Evolutionary conservation across 1,140 invertebrate genomes (phyloP).

Genomic region (Diorhabda sublineata): DNA sequence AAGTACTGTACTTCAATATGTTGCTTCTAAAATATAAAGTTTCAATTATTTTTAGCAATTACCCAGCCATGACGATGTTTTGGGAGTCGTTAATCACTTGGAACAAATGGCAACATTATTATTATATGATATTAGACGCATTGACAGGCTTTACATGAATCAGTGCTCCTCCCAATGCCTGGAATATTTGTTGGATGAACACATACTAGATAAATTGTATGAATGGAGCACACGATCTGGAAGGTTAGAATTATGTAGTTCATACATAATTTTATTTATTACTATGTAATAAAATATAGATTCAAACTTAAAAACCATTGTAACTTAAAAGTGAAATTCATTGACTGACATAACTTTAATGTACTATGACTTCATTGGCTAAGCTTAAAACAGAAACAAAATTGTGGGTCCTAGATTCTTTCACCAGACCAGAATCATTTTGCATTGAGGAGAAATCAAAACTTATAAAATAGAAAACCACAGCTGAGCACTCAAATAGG

Average conservation of each 20-base stretch:
- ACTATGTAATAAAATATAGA: too few species aligned
- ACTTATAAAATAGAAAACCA: too few species aligned
- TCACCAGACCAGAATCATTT: too few species aligned
- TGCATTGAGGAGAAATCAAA: too few species aligned
- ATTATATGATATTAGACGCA: slow-evolving; percentile 68
- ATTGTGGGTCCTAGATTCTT: too few species aligned
- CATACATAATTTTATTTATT: too few species aligned
- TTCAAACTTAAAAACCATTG: too few species aligned
- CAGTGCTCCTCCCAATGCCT: slow-evolving; percentile 63
- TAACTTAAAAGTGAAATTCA: too few species aligned
- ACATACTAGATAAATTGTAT: slow-evolving; percentile 71
- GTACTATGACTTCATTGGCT: too few species aligned
- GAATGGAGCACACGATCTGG: slow-evolving; percentile 73
- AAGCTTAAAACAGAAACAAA: too few species aligned
- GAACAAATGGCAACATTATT: slow-evolving; percentile 89
- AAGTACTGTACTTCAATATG: slow-evolving; percentile 30
- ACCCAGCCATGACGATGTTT: slow-evolving; percentile 74
- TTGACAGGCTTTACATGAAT: slow-evolving; percentile 46
- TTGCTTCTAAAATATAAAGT: slow-evolving; percentile 18
- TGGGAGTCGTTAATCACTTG: slow-evolving; percentile 86
- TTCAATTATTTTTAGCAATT: slow-evolving; percentile 37
- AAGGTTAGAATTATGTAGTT: slow-evolving; percentile 49
- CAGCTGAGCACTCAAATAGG: too few species aligned
- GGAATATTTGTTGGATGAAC: slow-evolving; percentile 72
- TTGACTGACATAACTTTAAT: too few species aligned